Conservation (phyloP, 1,140 invertebrate genomes). For the Globodera ellingtonae region DNA sequence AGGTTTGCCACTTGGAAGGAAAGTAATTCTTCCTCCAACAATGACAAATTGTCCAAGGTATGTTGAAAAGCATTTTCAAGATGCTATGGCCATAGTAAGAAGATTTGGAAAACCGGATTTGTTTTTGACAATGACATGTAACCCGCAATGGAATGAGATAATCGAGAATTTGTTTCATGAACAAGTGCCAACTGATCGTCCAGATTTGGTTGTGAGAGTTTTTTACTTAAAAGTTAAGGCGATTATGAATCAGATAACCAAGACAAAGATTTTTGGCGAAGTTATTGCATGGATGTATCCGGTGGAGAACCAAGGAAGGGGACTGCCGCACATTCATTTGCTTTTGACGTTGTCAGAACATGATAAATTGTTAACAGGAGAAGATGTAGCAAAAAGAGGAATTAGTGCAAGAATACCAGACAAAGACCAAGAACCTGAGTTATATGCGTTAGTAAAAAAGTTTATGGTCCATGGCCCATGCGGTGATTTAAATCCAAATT, state of each 20-base stretch:
- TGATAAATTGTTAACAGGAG: not conserved
- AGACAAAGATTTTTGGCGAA: not conserved
- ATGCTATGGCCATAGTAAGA: slow-evolving; percentile 19
- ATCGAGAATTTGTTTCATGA: no score
- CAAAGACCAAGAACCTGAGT: not conserved
- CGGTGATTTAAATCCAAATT: no score
- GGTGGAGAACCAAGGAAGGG: not conserved
- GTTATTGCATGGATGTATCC: slow-evolving; percentile 9
- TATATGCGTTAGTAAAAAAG: slow-evolving; percentile 8
- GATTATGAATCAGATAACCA: slow-evolving; percentile 9
- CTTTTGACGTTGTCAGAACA: not conserved
- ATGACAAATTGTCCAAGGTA: no score
- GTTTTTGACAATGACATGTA: no score
- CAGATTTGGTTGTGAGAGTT: slow-evolving; percentile 15
- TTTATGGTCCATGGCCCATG: no score
- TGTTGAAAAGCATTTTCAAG: slow-evolving; percentile 15
- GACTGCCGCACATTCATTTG: slow-evolving; percentile 1
- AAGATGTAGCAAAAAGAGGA: not conserved
- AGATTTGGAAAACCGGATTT: slow-evolving; percentile 2
- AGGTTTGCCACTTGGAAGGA: slow-evolving; percentile 19
- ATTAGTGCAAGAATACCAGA: slow-evolving; percentile 1
- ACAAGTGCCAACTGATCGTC: not conserved
- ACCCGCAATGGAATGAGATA: no score
- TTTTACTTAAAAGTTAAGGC: slow-evolving; percentile 19
- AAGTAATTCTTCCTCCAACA: not conserved